Percentiles rank a stretch among this genome's conserved stretches.
Evolutionary conservation across 2,797 vertebrate genomes (phyloP).

Genomic region (Hyperoplus immaculatus): DNA sequence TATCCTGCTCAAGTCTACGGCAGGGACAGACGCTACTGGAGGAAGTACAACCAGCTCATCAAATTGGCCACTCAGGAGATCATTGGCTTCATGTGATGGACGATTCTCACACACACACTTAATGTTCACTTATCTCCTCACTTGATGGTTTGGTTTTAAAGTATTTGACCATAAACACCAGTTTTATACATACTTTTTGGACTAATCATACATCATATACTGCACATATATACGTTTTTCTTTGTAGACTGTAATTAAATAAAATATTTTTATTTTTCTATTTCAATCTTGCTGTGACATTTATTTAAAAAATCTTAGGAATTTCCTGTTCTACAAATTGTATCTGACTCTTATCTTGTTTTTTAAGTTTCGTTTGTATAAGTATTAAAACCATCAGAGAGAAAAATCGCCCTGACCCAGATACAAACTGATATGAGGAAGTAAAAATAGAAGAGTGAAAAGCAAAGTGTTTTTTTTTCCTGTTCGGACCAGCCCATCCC

Average conservation of each 20-base stretch:
- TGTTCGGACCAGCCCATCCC: too few relatives aligned
- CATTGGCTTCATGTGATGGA: conserved; percentile 83
- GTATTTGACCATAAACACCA: not conserved
- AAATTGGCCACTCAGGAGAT: conserved; percentile 91
- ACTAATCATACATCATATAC: too few relatives aligned
- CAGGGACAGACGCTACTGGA: conserved; percentile 92
- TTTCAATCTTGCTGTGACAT: not conserved
- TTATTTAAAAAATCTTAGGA: conserved; percentile 6
- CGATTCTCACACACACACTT: not conserved
- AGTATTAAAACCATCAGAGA: not conserved
- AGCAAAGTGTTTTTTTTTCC: not conserved
- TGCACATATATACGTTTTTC: not conserved
- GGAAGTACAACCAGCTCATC: conserved; percentile 89
- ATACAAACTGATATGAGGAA: conserved; percentile 26
- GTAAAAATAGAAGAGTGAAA: conserved; percentile 29
- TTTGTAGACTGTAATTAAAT: conserved; percentile 67
- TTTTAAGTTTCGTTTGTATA: not conserved
- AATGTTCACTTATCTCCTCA: not conserved
- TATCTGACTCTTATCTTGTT: not conserved
- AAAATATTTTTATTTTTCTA: conserved; percentile 67
- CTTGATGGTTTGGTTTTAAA: not conserved
- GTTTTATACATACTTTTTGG: not conserved
- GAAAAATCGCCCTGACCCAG: conserved; percentile 1
- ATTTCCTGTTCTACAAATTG: not conserved
- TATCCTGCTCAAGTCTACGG: conserved; percentile 91